A percentile compares a stretch with the other conserved stretches of the same genome.
phyloP scores from a whole-genome alignment of 2,888 invertebrate species.

The Ypsolopha scabrella region DNA sequence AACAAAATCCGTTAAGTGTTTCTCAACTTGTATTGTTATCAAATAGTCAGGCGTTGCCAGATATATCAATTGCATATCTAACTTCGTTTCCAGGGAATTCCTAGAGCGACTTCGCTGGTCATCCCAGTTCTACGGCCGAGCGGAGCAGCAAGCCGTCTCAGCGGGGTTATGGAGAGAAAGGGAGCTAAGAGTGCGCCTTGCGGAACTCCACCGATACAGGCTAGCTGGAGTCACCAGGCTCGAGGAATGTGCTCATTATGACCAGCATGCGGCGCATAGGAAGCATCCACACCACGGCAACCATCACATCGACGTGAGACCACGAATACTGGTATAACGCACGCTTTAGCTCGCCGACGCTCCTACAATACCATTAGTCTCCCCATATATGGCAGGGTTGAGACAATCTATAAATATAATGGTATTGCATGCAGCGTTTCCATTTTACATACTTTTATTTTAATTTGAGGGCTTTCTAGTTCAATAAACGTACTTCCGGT shows the following conservation, averaged over 20 bases:
- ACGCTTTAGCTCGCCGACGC: conserved; percentile 10
- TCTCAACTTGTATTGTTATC: too few relatives aligned
- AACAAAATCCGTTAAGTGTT: too few relatives aligned
- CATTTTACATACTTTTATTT: not conserved
- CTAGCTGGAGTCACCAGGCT: conserved; percentile 86
- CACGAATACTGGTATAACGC: conserved; percentile 24
- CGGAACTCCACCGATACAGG: conserved; percentile 85
- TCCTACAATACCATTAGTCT: not conserved
- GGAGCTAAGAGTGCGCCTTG: conserved; percentile 84
- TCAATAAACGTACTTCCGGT: too few relatives aligned
- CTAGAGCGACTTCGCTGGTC: conserved; percentile 87
- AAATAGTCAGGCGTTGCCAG: too few relatives aligned
- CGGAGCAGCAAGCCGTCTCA: conserved; percentile 85
- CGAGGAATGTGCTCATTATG: conserved; percentile 90
- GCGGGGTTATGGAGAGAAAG: conserved; percentile 85
- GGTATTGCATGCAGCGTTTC: not conserved
- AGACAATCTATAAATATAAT: not conserved
- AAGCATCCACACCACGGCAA: conserved; percentile 66
- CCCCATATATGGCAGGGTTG: too few relatives aligned
- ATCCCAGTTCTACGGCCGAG: conserved; percentile 88
- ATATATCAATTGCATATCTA: not conserved
- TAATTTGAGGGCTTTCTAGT: too few relatives aligned
- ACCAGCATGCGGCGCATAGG: conserved; percentile 78
- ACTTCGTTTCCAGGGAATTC: conserved; percentile 72
- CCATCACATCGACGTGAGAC: conserved; percentile 74